phyloP scores from a whole-genome alignment of 2,797 vertebrate species.

The Macrochelys suwanniensis region DNA sequence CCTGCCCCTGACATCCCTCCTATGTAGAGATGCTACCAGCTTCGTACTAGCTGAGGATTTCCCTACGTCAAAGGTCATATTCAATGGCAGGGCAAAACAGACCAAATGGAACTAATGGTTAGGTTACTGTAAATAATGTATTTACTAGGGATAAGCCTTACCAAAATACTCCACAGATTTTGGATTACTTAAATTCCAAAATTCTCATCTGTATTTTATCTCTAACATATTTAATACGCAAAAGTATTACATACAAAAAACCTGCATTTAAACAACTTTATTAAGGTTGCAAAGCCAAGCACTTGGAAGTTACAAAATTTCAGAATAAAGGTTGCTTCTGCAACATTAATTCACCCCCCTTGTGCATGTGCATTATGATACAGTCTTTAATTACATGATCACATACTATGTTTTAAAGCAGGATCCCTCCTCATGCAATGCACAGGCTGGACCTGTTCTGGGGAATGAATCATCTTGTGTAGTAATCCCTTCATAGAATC shows the following conservation, averaged over 20 bases:
- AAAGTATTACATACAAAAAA: neutral
- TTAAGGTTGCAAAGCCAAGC: neutral
- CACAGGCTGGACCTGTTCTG: neutral
- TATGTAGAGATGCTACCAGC: too few relatives aligned
- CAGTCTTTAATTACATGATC: too few relatives aligned
- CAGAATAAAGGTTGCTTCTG: neutral
- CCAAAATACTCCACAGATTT: too few relatives aligned
- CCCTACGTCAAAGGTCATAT: too few relatives aligned
- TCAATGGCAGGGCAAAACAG: too few relatives aligned
- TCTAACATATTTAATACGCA: neutral
- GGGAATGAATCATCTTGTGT: neutral
- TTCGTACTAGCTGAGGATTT: too few relatives aligned
- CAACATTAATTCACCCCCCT: neutral
- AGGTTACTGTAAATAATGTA: too few relatives aligned
- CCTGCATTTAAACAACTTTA: neutral
- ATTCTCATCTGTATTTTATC: too few relatives aligned
- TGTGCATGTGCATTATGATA: neutral
- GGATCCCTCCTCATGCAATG: neutral
- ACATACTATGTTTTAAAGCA: neutral
- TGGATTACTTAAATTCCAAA: too few relatives aligned
- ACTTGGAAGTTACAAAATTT: neutral
- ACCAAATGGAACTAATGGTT: too few relatives aligned
- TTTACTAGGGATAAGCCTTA: too few relatives aligned
- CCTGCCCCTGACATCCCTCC: too few relatives aligned
- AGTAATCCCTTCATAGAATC: neutral